Evolutionary conservation across 2,113 vertebrate genomes (phyloP).

Genomic region (Antechinus flavipes): DNA sequence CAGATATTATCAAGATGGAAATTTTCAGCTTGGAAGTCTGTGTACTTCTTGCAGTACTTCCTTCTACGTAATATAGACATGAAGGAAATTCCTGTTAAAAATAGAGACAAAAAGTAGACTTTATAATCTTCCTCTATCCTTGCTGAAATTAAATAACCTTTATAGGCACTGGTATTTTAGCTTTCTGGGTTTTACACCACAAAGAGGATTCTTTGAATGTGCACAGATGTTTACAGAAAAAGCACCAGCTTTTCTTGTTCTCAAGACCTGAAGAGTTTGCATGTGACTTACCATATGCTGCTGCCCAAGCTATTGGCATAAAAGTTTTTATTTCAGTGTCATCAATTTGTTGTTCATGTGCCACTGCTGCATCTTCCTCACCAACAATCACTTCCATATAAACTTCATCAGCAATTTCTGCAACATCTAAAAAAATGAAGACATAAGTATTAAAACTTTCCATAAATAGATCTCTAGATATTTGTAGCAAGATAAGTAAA

Average conservation of each 20-base stretch:
- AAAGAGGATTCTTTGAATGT: slow-evolving; percentile 47
- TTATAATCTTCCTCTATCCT: slow-evolving; percentile 61
- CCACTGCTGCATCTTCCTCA: slow-evolving; percentile 90
- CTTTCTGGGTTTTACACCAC: slow-evolving; percentile 61
- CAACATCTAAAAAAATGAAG: slow-evolving; percentile 88
- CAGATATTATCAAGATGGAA: slow-evolving; percentile 56
- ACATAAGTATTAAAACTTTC: slow-evolving; percentile 53
- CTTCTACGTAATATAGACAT: slow-evolving; percentile 57
- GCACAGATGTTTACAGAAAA: slow-evolving; percentile 17
- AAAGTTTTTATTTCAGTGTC: slow-evolving; percentile 93
- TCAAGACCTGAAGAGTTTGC: neutral
- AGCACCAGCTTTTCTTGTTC: neutral
- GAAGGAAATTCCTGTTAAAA: slow-evolving; percentile 72
- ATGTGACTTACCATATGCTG: slow-evolving; percentile 91
- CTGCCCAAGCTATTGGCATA: slow-evolving; percentile 95
- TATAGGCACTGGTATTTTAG: slow-evolving; percentile 47
- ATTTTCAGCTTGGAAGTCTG: slow-evolving; percentile 69
- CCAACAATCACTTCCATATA: slow-evolving; percentile 98
- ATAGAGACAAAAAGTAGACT: slow-evolving; percentile 60
- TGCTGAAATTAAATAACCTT: slow-evolving; percentile 60
- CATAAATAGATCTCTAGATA: slow-evolving; percentile 48
- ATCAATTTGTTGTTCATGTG: slow-evolving; percentile 91
- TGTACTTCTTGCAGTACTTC: slow-evolving; percentile 56
- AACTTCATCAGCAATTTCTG: slow-evolving; percentile 95
- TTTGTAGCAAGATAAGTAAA: slow-evolving; percentile 18